Conservation (phyloP, 2,888 invertebrate genomes). For the Calliopum simillimum region DNA sequence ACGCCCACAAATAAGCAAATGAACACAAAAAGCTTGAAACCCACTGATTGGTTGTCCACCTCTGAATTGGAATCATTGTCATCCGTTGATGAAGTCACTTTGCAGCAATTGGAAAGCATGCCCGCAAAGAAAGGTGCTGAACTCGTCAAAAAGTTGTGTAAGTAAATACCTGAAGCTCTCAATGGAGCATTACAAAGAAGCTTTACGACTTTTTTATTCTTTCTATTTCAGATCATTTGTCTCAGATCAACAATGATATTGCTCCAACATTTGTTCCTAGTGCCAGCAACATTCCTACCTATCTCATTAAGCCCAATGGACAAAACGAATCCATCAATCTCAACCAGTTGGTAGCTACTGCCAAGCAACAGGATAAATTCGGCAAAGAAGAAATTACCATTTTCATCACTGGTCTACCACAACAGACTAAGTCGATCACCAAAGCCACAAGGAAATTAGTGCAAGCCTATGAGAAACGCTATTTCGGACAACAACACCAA, state of each 20-base stretch:
- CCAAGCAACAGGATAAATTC: conserved; percentile 52
- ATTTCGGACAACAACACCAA: conserved; percentile 45
- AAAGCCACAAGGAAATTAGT: conserved; percentile 58
- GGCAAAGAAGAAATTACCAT: conserved; percentile 61
- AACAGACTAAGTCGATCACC: conserved; percentile 47
- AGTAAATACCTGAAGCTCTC: conserved; percentile 39
- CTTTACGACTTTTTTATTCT: no score
- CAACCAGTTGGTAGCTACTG: conserved; percentile 50
- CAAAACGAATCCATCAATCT: conserved; percentile 52
- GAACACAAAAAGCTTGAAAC: conserved; percentile 47
- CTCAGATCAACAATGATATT: conserved; percentile 55
- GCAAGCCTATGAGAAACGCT: conserved; percentile 60
- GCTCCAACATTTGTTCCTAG: conserved; percentile 55
- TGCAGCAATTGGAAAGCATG: conserved; percentile 56
- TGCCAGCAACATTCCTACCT: conserved; percentile 53
- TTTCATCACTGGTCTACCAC: conserved; percentile 60
- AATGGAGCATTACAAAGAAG: no score
- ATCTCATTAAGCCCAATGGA: conserved; percentile 53
- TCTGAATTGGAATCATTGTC: conserved; percentile 55
- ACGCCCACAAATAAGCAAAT: conserved; percentile 21
- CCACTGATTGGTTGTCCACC: conserved; percentile 56
- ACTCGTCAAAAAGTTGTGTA: conserved; percentile 56
- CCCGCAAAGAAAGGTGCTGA: conserved; percentile 54
- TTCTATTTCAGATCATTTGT: conserved; percentile 52
- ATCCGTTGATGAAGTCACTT: conserved; percentile 51